Base-by-base conservation (phyloP, 2,888 invertebrate species). In the Synanthedon tipuliformis region DNA sequence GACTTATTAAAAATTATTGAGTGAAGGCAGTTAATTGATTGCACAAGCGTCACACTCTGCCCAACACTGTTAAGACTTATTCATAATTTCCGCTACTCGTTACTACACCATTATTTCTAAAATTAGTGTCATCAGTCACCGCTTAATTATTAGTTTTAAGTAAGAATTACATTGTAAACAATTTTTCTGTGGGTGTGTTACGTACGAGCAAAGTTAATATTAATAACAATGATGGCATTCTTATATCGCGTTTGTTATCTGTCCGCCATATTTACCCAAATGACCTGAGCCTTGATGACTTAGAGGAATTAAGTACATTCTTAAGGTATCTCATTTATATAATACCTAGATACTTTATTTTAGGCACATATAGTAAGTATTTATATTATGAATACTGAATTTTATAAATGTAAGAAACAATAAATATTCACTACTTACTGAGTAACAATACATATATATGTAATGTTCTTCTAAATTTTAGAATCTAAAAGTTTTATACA, bases 1-100 rank as follows among this genome's bases (percentile, higher is more conserved):
- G 77, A 81, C 76, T 85, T 86, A 82, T 85, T 86, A 86, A 84
- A 85, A 84, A 86, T 83, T 85, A 86, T 76, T 83, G 82, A 86
- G 85, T 82, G 86, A 86, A 80, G 84, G 78, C 76, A 61, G 69
- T 66, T 85, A 84, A 86, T 86, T 84, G 81, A 84, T 65, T 68
- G 57, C 12, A 15, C n/a, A 13, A 12, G 16, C 49, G 49, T 49
- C 49, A 49, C 49, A 49, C 49, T 49, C 23, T 49, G 49, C 12
- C 23, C n/a, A 16, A 49, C 49, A 16, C 49, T 16, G 16, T 16
- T 11, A 49, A 18, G 13, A 16, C 16, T 61, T 57, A 65, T 62
- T 13, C 45, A 13, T 45, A 34, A 34, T 48, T 50, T 49, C 15
- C 41, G 40, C 15, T 4, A 5, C 15, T 45, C 15, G 13, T 45